Evolutionary conservation across 2,888 invertebrate species (phyloP).

Genomic region (Amphipyra tragopoginis): DNA sequence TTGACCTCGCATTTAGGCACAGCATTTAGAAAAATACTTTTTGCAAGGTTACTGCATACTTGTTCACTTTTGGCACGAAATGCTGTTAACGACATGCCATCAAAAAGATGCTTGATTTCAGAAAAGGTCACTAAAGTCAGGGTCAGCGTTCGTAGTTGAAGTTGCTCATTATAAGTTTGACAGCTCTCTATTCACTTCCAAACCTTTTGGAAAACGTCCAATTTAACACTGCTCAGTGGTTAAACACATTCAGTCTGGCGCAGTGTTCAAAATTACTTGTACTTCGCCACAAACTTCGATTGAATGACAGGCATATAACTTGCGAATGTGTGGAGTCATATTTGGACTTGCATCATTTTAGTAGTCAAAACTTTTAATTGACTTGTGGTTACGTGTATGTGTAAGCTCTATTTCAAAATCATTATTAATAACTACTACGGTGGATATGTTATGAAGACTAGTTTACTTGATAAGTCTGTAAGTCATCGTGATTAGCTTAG

Average conservation of each 20-base stretch:
- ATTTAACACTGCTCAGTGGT: constrained; percentile 35
- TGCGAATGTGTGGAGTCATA: constrained; percentile 6
- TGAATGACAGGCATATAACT: constrained; percentile 25
- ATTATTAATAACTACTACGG: background rate
- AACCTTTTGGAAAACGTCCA: constrained; percentile 48
- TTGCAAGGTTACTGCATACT: constrained; percentile 15
- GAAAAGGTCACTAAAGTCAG: constrained; percentile 35
- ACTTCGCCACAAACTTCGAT: constrained; percentile 41
- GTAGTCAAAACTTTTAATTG: constrained; percentile 3
- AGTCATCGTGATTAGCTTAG: constrained; percentile 3
- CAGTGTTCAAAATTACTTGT: constrained; percentile 31
- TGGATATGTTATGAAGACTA: background rate
- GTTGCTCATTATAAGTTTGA: constrained; percentile 51
- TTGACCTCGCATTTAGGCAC: constrained; percentile 6
- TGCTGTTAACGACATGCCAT: constrained; percentile 10
- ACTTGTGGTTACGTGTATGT: background rate
- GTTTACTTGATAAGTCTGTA: background rate
- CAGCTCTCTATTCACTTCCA: constrained; percentile 24
- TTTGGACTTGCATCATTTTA: background rate
- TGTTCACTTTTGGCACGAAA: constrained; percentile 7
- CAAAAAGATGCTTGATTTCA: constrained; percentile 8
- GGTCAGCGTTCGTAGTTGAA: constrained; percentile 41
- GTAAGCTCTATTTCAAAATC: constrained; percentile 1
- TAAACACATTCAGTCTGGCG: constrained; percentile 24
- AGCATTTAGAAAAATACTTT: background rate